Evolutionary conservation across 2,113 vertebrate genomes (phyloP).

Genomic region (Ictalurus punctatus): DNA sequence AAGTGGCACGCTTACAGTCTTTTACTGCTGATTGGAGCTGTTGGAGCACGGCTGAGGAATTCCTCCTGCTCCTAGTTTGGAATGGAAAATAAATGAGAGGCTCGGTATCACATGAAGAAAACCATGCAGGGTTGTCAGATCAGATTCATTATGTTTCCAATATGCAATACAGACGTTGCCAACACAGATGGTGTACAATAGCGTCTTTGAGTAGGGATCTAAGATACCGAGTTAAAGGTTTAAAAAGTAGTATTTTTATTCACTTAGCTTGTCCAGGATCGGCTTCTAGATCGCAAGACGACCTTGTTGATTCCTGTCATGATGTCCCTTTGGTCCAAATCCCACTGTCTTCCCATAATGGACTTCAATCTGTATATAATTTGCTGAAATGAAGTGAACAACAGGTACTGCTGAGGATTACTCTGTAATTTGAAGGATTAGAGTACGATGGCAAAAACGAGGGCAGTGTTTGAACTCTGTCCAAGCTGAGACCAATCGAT

Average conservation of each 20-base stretch:
- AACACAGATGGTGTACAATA: slow-evolving; percentile 22
- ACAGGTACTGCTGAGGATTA: slow-evolving; percentile 36
- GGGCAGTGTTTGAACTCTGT: slow-evolving; percentile 20
- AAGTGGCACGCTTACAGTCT: slow-evolving; percentile 54
- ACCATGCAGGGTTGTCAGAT: slow-evolving; percentile 36
- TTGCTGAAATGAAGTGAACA: slow-evolving; percentile 34
- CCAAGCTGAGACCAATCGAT: slow-evolving; percentile 41
- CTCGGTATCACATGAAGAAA: slow-evolving; percentile 29
- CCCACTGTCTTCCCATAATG: slow-evolving; percentile 15
- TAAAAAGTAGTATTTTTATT: slow-evolving; percentile 6
- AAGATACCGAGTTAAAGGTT: not conserved
- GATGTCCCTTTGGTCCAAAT: slow-evolving; percentile 23
- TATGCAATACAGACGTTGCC: slow-evolving; percentile 6
- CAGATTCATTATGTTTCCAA: slow-evolving; percentile 28
- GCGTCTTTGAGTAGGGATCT: not conserved
- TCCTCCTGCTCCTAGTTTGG: slow-evolving; percentile 33
- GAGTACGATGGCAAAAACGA: slow-evolving; percentile 12
- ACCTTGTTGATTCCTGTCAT: not conserved
- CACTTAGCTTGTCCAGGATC: not conserved
- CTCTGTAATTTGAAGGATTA: slow-evolving; percentile 37
- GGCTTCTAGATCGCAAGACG: not conserved
- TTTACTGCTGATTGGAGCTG: slow-evolving; percentile 48
- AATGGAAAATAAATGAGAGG: slow-evolving; percentile 51
- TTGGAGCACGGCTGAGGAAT: slow-evolving; percentile 43
- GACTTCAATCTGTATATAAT: slow-evolving; percentile 40